Base-by-base conservation (phyloP, 1,140 invertebrate genomes). In the Mercenaria mercenaria region DNA sequence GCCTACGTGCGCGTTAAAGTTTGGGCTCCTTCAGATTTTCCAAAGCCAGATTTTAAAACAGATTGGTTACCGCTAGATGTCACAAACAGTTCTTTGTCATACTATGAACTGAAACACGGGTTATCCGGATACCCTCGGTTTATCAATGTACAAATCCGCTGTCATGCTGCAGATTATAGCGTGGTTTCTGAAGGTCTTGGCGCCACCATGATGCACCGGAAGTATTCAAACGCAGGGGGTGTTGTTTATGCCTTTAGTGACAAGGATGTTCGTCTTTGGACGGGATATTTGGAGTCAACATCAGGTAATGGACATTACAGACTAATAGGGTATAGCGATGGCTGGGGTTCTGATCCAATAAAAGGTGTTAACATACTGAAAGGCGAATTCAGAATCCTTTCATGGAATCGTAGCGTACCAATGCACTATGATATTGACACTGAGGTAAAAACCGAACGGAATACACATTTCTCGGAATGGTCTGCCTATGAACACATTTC, bases 31-130 rank as follows among this genome's bases (percentile, higher is more conserved):
- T 23, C 29, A 29, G 67, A 85, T 29, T 74, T 69, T 50, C 82
- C 82, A 72, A 23, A 34, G 18, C 67, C 82, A 32, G 64, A 85
- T n/a, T 69, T 72, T 23, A 52, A 50, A 56, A 43, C 82, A 0
- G 67, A 85, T n/a, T 85, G 82, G 82, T 29, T 85, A 8, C 47
- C 82, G n/a, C 29, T 85, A 23, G 64, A 85, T 74, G 50, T 72
- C n/a, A 32, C 11, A 32, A 74, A 85, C 8, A 41, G 8, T 18
- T 37, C 64, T 32, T 13, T 59, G 3, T 26, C 82, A 23, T 85
- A n/a, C 29, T 39, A 74, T 47, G 82, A 85, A 23, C 3, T 85
- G 1, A 3, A 34, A 52, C 82, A 85, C 43, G 32, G n/a, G 32
- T n/a, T 85, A 34, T 18, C 34, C 10, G 67, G 39, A 10, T 85